Evolutionary conservation across 2,888 invertebrate species (phyloP), one percentile per base, ranked within the genome.

Genomic region (Anarsia innoxiella): DNA sequence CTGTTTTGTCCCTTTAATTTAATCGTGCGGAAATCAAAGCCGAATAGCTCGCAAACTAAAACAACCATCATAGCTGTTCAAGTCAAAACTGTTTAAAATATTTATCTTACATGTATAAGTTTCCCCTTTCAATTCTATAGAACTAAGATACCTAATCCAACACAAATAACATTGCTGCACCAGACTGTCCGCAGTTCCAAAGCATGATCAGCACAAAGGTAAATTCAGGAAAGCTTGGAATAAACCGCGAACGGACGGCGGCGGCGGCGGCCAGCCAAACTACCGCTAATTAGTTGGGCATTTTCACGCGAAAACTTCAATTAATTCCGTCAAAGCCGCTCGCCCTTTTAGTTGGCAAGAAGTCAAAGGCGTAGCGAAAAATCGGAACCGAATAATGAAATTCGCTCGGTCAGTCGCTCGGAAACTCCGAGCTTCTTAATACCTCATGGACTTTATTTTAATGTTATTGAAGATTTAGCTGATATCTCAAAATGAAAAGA

Each of bases 221-320:
- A n/a, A 19, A 19, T 5, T 19, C 19, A 6, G 19, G 19, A 19
- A 19, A 19, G 3, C 19, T 6, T n/a, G n/a, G 6, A 19, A 6
- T 19, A 19, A 19, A 3, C 19, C 6, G 19, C 19, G 19, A 19
- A 6, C 6, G 19, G 6, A 19, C 19, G 19, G 4, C 19, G 19
- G 19, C 19, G 19, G 19, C 62, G 70, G 72, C 73, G 31, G 31
- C 12, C 44, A 37, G 46, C 53, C 59, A 46, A 64, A 57, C 61
- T 25, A 60, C 57, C 63, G 46, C 70, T 70, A 70, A 70, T 73
- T 71, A 74, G 68, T 66, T 67, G 57, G 63, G 65, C 60, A 76
- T 76, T 72, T 73, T 69, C 66, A 56, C 61, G 59, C 61, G 60
- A 70, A 73, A 74, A 75, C 72, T 75, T 70, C 70, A 71, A 71